Base-by-base conservation (phyloP, 2,888 invertebrate species). In the Synanthedon formicaeformis region DNA sequence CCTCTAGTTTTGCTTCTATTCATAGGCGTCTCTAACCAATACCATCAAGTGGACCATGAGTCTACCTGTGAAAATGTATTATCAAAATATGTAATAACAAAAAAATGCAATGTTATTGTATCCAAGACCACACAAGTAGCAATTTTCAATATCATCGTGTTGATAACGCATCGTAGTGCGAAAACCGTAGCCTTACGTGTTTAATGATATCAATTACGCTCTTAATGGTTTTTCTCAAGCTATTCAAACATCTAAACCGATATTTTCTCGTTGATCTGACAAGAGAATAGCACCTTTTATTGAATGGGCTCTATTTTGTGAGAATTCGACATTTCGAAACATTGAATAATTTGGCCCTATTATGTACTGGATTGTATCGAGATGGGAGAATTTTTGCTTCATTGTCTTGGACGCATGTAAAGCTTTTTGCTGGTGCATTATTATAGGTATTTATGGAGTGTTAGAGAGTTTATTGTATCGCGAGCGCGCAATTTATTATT, bases 261-360 rank as follows among this genome's bases (percentile, higher is more conserved):
- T 53, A 58, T 56, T 63, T 58, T 56, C 52, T 58, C 50, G 52
- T 52, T 51, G 56, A 56, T 57, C 59, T 57, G 63, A 71, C 71
- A 69, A 63, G 61, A 63, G 66, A 61, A 61, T 62, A 51, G 62
- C 53, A 54, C 50, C 54, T 55, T 57, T 55, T 58, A 60, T 60
- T 62, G 59, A 59, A 61, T 60, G 56, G 50, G 56, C 59, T 60
- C 62, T 59, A 60, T 57, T 45, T 63, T 62, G 66, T 65, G 64
- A 60, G 62, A 60, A 53, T 54, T 50, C 14, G 49, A 18, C 48
- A 57, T 69, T 62, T 63, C 52, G 62, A 58, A 66, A 67, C 55
- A 53, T 48, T 18, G 49, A 49, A 52, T 41, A 41, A 41, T 51
- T 48, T 48, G 48, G 14, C 41, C 50, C 49, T 49, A 50, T 45